Conservation (phyloP, 2,797 vertebrate species). For the Perodicticus potto region DNA sequence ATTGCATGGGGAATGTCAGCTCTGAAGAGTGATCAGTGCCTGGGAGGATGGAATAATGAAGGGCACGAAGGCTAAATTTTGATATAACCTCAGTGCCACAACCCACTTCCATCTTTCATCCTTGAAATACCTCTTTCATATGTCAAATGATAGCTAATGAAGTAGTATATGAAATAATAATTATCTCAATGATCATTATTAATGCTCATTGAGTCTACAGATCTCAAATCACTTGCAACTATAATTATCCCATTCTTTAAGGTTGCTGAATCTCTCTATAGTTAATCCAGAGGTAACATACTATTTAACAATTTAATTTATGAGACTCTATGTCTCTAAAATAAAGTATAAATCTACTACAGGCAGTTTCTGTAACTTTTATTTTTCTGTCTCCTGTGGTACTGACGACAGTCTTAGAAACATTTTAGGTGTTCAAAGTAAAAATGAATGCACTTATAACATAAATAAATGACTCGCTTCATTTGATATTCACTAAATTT, state of each 20-base stretch:
- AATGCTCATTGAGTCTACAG: conserved; percentile 56
- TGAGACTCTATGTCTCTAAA: neutral
- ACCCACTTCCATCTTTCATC: conserved; percentile 12
- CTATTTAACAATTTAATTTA: conserved; percentile 49
- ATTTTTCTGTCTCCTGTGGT: neutral
- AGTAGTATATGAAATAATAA: conserved; percentile 69
- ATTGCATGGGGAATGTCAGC: conserved; percentile 70
- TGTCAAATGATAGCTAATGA: conserved; percentile 60
- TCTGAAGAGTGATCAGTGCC: conserved; percentile 57
- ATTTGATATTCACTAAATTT: neutral
- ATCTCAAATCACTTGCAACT: conserved; percentile 51
- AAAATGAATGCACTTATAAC: neutral
- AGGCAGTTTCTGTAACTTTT: neutral
- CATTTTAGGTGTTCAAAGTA: conserved; percentile 14
- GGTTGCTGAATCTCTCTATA: neutral
- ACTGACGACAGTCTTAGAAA: neutral
- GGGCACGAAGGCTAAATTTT: conserved; percentile 57
- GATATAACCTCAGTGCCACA: conserved; percentile 31
- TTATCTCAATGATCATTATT: conserved; percentile 56
- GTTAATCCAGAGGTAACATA: conserved; percentile 33
- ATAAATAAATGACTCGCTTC: neutral
- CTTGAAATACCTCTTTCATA: conserved; percentile 44
- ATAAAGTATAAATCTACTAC: conserved; percentile 9
- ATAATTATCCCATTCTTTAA: conserved; percentile 53
- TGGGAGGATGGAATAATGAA: conserved; percentile 59